Evolutionary conservation across 2,113 vertebrate genomes (phyloP).

Genomic region (Anoplopoma fimbria): DNA sequence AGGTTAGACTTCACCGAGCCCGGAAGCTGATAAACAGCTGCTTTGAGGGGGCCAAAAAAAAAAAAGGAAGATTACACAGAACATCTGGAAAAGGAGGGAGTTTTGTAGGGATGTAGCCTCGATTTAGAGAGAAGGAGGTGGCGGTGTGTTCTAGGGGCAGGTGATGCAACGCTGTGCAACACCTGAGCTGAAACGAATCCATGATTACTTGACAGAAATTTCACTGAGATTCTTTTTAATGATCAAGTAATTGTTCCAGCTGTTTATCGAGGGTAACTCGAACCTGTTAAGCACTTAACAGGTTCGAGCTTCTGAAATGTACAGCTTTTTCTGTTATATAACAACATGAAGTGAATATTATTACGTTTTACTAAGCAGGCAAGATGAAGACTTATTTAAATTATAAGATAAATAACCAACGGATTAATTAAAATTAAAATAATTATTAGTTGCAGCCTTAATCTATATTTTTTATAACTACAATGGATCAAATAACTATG

Average conservation of each 20-base stretch:
- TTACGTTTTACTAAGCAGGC: neutral
- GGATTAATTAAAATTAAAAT: neutral
- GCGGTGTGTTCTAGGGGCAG: neutral
- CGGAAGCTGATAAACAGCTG: conserved; percentile 19
- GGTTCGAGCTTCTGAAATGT: neutral
- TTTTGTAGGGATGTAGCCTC: neutral
- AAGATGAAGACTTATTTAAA: too few species aligned
- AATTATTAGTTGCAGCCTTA: neutral
- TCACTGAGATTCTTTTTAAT: neutral
- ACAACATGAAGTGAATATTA: neutral
- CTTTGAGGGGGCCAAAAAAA: conserved; percentile 12
- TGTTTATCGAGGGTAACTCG: too few species aligned
- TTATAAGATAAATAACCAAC: too few species aligned
- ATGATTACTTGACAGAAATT: neutral
- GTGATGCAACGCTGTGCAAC: conserved; percentile 21
- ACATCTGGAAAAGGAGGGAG: conserved; percentile 17
- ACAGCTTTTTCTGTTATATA: neutral
- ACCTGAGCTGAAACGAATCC: neutral
- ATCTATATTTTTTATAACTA: neutral
- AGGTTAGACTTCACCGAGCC: conserved; percentile 50
- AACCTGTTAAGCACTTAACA: too few species aligned
- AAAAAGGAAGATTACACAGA: neutral
- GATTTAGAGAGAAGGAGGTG: too few species aligned
- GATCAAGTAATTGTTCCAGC: neutral
- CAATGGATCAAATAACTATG: too few species aligned